These are phyloP conservation scores for Rhinella marina DNA, from an alignment of 2,797 vertebrate genomes.

Conservation along the genomic window DNA sequence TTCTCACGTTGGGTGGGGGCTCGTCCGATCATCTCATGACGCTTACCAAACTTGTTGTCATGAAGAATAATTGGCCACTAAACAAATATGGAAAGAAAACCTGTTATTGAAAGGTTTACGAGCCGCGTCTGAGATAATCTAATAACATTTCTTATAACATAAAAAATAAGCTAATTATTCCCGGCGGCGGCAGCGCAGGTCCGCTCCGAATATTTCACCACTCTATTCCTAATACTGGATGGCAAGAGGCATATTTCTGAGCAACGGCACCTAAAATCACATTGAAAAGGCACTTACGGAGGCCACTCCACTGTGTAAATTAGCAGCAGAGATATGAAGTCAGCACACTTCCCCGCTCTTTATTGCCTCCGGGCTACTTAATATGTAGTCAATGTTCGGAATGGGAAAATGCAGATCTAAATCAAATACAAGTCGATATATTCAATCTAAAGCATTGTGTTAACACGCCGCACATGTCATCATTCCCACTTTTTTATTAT, in stretches of 20 bases:
- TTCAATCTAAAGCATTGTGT: constrained; percentile 52
- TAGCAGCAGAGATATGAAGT: constrained; percentile 33
- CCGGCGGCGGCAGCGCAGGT: constrained; percentile 31
- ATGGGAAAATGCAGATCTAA: constrained; percentile 44
- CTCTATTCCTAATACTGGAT: constrained; percentile 48
- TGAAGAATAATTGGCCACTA: constrained; percentile 31
- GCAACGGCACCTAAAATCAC: constrained; percentile 59
- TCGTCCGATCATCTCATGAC: background rate
- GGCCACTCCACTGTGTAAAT: constrained; percentile 50
- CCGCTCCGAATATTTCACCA: constrained; percentile 47
- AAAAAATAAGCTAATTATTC: constrained; percentile 62
- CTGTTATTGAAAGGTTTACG: constrained; percentile 41
- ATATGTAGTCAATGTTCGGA: constrained; percentile 52
- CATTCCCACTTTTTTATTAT: constrained; percentile 34
- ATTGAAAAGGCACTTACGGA: constrained; percentile 52
- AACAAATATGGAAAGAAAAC: constrained; percentile 24
- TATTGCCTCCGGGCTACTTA: constrained; percentile 53
- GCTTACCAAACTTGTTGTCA: constrained; percentile 9
- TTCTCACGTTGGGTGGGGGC: no score
- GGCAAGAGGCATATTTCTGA: constrained; percentile 58
- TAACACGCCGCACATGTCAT: constrained; percentile 40
- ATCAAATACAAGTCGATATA: constrained; percentile 51
- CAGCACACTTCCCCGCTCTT: constrained; percentile 26
- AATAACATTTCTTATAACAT: constrained; percentile 52
- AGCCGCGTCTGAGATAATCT: constrained; percentile 41